Percentiles rank a stretch among this genome's conserved stretches.
These are phyloP conservation scores for Chloroclysta siterata DNA, from an alignment of 2,888 invertebrate species.

Conservation along the genomic window DNA sequence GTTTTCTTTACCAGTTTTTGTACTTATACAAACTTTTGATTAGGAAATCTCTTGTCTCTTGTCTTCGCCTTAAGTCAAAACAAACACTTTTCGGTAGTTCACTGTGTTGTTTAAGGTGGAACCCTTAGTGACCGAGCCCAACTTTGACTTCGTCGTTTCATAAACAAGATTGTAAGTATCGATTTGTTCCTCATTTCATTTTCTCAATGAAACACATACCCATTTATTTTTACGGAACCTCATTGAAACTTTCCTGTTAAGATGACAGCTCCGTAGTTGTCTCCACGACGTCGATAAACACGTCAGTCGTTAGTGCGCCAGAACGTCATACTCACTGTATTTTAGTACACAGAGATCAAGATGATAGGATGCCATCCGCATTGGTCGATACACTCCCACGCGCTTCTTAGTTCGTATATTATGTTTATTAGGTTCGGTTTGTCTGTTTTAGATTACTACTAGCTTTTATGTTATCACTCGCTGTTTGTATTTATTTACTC, in stretches of 20 bases:
- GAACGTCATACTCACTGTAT: conserved; percentile 20
- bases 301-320: conserved; percentile 9
- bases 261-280: conserved; percentile 1
- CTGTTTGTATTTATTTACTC: conserved; percentile 16
- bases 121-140: too few relatives aligned
- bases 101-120: too few relatives aligned
- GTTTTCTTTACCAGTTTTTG: too few relatives aligned
- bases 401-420: conserved; percentile 8
- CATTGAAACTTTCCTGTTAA: conserved; percentile 3
- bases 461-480: conserved; percentile 20
- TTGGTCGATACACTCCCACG: conserved; percentile 24
- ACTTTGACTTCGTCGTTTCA: too few relatives aligned
- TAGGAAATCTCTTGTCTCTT: too few relatives aligned
- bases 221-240: background rate
- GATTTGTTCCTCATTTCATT: background rate
- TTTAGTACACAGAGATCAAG: conserved; percentile 30
- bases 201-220: background rate
- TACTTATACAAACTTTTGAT: too few relatives aligned
- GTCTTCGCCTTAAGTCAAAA: too few relatives aligned
- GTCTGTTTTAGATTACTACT: conserved; percentile 23
- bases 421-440: conserved; percentile 23
- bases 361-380: conserved; percentile 21
- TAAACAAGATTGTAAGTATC: too few relatives aligned
- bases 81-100: too few relatives aligned
- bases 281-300: conserved; percentile 15